These are phyloP conservation scores for Drosophila micromelanica DNA, from an alignment of 1,140 invertebrate species.

Conservation along the genomic window DNA sequence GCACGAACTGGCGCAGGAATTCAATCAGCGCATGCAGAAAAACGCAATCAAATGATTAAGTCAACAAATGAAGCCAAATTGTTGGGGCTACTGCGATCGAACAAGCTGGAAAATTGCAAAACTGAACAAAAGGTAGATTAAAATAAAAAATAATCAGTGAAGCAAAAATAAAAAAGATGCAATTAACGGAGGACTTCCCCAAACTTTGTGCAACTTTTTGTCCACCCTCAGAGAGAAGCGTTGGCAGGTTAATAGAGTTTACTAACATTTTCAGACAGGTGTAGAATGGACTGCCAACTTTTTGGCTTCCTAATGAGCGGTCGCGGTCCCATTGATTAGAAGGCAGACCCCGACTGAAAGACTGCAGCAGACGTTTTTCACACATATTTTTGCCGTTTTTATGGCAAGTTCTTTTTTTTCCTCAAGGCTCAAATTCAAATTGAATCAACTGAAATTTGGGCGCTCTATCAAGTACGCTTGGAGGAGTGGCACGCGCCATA, in stretches of 20 bases:
- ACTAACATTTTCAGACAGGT: constrained; percentile 54
- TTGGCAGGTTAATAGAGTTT: not conserved
- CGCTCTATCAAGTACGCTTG: constrained; percentile 6
- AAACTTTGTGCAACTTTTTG: constrained; percentile 46
- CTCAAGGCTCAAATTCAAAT: constrained; percentile 48
- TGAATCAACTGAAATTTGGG: constrained; percentile 58
- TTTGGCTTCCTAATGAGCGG: constrained; percentile 59
- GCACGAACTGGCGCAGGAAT: constrained; percentile 61
- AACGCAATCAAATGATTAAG: constrained; percentile 82
- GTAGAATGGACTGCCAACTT: constrained; percentile 29
- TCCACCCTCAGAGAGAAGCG: not conserved
- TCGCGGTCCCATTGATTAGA: constrained; percentile 57
- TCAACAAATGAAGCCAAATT: constrained; percentile 80
- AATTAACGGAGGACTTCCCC: constrained; percentile 37
- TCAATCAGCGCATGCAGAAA: constrained; percentile 77
- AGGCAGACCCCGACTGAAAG: constrained; percentile 8
- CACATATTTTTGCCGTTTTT: constrained; percentile 29
- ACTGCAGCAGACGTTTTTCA: not conserved
- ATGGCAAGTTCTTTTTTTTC: constrained; percentile 21
- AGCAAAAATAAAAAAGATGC: constrained; percentile 18
- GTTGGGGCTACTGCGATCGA: constrained; percentile 49
- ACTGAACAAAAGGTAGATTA: constrained; percentile 25
- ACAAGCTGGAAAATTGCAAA: constrained; percentile 8
- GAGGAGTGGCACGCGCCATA: constrained; percentile 60
- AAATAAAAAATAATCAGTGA: constrained; percentile 34